Conservation (phyloP, 2,797 vertebrate species). For the Ctenopoma multispine region DNA sequence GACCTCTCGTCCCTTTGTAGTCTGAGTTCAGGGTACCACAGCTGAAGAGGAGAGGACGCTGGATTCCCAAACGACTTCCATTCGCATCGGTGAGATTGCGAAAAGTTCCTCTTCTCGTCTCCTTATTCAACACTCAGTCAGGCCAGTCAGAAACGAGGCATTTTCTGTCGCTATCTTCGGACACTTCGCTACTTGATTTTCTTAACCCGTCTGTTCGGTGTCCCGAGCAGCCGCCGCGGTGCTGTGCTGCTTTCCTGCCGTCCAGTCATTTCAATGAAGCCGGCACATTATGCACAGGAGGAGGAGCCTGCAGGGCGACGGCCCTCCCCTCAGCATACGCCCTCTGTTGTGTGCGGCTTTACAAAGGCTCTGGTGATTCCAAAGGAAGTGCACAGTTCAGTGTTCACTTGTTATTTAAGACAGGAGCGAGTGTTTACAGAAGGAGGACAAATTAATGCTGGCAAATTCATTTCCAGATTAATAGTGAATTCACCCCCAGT, state of each 20-base stretch:
- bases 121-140: background rate
- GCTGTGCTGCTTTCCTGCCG: conserved; percentile 42
- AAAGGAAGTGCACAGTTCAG: conserved; percentile 13
- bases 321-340: conserved; percentile 62
- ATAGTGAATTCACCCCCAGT: background rate
- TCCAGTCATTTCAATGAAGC: conserved; percentile 68
- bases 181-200: conserved; percentile 13
- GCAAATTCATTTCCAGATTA: background rate
- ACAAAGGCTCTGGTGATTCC: conserved; percentile 32
- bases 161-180: background rate
- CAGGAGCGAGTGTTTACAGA: background rate
- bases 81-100: conserved; percentile 49
- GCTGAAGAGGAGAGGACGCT: conserved; percentile 63
- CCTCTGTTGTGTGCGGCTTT: conserved; percentile 55
- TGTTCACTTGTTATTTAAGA: background rate
- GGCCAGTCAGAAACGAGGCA: conserved; percentile 17
- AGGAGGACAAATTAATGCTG: background rate
- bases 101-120: conserved; percentile 12
- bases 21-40: conserved; percentile 76
- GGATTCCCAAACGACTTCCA: conserved; percentile 71
- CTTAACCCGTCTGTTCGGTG: conserved; percentile 1
- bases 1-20: conserved; percentile 71
- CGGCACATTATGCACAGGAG: conserved; percentile 79
- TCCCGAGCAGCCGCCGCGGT: conserved; percentile 36
- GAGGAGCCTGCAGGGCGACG: conserved; percentile 54